A percentile compares a stretch with the other conserved stretches of the same genome.
These are phyloP conservation scores for Gila robusta DNA, from an alignment of 2,797 vertebrate species.

Conservation along the genomic window DNA sequence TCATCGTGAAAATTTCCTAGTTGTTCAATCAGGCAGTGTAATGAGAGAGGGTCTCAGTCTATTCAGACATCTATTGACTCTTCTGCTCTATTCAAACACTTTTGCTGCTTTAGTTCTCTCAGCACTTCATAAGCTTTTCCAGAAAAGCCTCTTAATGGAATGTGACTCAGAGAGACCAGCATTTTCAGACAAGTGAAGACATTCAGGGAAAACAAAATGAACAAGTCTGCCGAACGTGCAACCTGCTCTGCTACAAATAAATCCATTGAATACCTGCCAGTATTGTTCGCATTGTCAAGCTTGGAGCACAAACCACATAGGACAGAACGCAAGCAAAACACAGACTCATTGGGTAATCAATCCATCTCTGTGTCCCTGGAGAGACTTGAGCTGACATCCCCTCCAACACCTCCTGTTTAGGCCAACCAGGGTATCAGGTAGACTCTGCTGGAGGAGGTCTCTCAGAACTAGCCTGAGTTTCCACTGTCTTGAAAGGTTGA, in stretches of 20 bases:
- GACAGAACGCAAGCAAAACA: slow-evolving; percentile 42
- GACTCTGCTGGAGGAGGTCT: background rate
- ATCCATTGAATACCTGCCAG: slow-evolving; percentile 53
- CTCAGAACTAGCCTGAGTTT: background rate
- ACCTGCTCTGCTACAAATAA: slow-evolving; percentile 37
- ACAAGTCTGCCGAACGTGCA: slow-evolving; percentile 25
- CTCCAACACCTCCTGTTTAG: slow-evolving; percentile 34
- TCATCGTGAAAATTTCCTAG: slow-evolving; percentile 55
- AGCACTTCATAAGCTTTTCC: slow-evolving; percentile 49
- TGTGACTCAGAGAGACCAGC: slow-evolving; percentile 26
- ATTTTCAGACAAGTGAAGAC: slow-evolving; percentile 50
- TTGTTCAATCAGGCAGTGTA: slow-evolving; percentile 64
- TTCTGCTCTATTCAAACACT: slow-evolving; percentile 58
- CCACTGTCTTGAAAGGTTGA: background rate
- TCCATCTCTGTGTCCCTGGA: slow-evolving; percentile 46
- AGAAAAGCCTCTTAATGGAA: slow-evolving; percentile 59
- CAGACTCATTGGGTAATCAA: slow-evolving; percentile 47
- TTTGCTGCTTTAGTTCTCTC: slow-evolving; percentile 54
- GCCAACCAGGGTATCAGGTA: slow-evolving; percentile 28
- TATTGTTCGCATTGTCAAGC: slow-evolving; percentile 51
- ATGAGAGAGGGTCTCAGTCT: slow-evolving; percentile 56
- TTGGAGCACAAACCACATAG: slow-evolving; percentile 45
- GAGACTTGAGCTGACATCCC: slow-evolving; percentile 37
- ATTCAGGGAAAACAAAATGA: slow-evolving; percentile 52
- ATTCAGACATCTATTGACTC: slow-evolving; percentile 61